Evolutionary conservation across 2,113 vertebrate species (phyloP).

Genomic region (Perca fluviatilis): DNA sequence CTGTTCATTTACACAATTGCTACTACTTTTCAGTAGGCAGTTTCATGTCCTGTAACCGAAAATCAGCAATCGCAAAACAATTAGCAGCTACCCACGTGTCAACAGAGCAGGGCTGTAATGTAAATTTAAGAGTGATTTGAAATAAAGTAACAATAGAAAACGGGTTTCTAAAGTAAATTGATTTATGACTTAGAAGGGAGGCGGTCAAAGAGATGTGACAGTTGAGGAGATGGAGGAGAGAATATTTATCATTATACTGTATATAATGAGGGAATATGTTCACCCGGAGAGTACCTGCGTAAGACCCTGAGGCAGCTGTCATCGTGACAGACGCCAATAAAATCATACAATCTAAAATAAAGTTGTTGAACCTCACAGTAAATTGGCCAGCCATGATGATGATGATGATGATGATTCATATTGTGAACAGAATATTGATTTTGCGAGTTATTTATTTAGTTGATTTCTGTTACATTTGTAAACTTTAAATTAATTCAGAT

Average conservation of each 20-base stretch:
- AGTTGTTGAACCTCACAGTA: not conserved
- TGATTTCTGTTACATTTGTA: not conserved
- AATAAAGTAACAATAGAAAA: not conserved
- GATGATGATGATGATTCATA: not conserved
- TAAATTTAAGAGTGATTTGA: not conserved
- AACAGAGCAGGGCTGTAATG: not conserved
- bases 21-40: too few relatives aligned
- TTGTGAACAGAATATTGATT: not conserved
- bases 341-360: not conserved
- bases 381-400: not conserved
- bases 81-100: too few relatives aligned
- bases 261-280: not conserved
- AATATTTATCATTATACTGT: not conserved
- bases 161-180: too few relatives aligned
- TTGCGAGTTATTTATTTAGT: not conserved
- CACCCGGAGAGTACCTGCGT: not conserved
- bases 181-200: too few relatives aligned
- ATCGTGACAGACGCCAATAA: not conserved
- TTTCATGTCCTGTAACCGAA: too few relatives aligned
- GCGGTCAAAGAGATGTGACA: not conserved
- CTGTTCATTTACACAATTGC: too few relatives aligned
- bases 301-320: not conserved
- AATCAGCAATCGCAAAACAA: too few relatives aligned
- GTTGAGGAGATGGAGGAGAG: not conserved
- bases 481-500: not conserved